Percentiles rank a stretch among this genome's conserved stretches.
These are phyloP conservation scores for Falco cherrug DNA, from an alignment of 2,797 vertebrate species.

Conservation along the genomic window DNA sequence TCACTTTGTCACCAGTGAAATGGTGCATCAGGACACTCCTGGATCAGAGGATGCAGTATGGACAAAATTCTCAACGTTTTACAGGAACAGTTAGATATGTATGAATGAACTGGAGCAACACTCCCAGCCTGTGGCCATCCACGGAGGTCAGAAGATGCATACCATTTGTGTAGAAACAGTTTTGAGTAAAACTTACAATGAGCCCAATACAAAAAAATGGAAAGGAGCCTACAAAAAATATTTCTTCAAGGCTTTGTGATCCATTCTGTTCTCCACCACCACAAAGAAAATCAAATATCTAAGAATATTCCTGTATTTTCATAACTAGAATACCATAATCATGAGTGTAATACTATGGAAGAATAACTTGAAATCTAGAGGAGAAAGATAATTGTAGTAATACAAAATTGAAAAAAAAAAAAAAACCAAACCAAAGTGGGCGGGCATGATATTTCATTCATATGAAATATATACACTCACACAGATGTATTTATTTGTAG, in stretches of 20 bases:
- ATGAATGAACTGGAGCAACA: background rate
- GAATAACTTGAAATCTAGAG: background rate
- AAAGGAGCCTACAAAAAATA: background rate
- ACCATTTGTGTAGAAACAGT: background rate
- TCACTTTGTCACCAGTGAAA: background rate
- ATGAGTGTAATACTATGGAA: background rate
- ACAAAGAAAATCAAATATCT: background rate
- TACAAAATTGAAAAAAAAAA: background rate
- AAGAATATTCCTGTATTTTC: background rate
- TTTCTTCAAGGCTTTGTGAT: background rate
- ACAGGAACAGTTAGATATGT: background rate
- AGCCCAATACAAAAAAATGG: background rate
- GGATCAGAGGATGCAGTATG: background rate
- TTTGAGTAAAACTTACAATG: background rate
- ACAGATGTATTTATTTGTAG: background rate
- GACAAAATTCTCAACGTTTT: background rate
- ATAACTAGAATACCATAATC: background rate
- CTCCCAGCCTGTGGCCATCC: background rate
- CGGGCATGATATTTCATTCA: background rate
- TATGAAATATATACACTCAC: background rate
- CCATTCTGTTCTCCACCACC: fast-evolving
- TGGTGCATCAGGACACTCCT: background rate
- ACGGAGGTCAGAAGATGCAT: background rate
- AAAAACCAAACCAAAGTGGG: background rate
- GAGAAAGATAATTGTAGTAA: background rate